Conservation (phyloP, 2,113 vertebrate species). For the Fulica atra region DNA sequence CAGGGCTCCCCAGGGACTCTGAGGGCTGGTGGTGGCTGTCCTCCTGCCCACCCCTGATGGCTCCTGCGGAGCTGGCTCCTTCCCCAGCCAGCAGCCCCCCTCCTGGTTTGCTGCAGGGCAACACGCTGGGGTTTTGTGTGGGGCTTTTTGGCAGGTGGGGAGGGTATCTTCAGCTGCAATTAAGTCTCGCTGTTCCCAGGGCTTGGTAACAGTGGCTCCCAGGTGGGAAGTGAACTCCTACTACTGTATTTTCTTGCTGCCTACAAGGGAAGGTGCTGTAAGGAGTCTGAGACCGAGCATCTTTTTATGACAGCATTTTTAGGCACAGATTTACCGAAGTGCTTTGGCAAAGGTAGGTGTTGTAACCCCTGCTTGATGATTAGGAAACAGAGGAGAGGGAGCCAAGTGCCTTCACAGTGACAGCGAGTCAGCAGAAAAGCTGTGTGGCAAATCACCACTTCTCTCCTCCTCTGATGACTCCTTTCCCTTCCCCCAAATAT, state of each 20-base stretch:
- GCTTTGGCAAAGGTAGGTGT: not conserved
- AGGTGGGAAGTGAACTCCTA: not conserved
- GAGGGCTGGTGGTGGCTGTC: not conserved
- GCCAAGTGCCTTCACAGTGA: not conserved
- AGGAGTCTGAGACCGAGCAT: not conserved
- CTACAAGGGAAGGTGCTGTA: not conserved
- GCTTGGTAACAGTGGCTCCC: not conserved
- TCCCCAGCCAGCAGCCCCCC: rapidly evolving
- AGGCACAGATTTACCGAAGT: not conserved
- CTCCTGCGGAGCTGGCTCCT: rapidly evolving
- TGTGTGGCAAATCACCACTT: not conserved
- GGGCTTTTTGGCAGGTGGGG: not conserved
- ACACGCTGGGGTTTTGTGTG: not conserved
- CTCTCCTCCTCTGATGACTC: not conserved
- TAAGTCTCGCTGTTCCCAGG: not conserved
- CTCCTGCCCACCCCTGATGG: not conserved
- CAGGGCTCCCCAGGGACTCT: not conserved
- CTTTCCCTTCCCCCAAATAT: not conserved
- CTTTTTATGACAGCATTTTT: not conserved
- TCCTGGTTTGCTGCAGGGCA: not conserved
- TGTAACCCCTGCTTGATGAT: not conserved
- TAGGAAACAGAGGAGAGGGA: not conserved
- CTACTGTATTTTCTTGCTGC: not conserved
- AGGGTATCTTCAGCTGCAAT: not conserved
- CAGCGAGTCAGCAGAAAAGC: constrained; percentile 25